A percentile compares a stretch with the other conserved stretches of the same genome.
Conservation (phyloP, 2,113 vertebrate species). For the Chaenocephalus aceratus region DNA sequence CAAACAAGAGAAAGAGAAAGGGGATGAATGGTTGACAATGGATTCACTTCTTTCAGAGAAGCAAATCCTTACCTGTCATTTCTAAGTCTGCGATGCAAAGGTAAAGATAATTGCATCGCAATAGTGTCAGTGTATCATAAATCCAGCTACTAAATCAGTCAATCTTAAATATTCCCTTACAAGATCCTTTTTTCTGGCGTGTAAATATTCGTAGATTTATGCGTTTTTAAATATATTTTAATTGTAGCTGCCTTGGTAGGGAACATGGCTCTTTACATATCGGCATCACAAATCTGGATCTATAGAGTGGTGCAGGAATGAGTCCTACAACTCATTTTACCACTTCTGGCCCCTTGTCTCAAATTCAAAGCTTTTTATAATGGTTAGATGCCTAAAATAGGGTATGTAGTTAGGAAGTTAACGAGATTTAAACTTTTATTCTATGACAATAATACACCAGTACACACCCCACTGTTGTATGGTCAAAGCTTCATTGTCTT, state of each 20-base stretch:
- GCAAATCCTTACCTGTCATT: slow-evolving; percentile 70
- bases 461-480: too few relatives aligned
- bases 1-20: slow-evolving; percentile 64
- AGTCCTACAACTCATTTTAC: too few relatives aligned
- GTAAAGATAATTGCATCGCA: slow-evolving; percentile 47
- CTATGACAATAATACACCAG: too few relatives aligned
- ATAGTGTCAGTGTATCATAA: slow-evolving; percentile 26
- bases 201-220: background rate
- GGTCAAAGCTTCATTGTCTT: too few relatives aligned
- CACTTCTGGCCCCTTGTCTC: too few relatives aligned
- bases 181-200: slow-evolving; percentile 11
- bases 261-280: too few relatives aligned
- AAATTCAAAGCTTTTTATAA: too few relatives aligned
- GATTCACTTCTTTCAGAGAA: slow-evolving; percentile 61
- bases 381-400: too few relatives aligned
- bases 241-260: too few relatives aligned
- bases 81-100: slow-evolving; percentile 33
- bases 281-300: background rate
- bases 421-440: too few relatives aligned
- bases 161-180: slow-evolving; percentile 33
- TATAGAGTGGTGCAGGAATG: too few relatives aligned
- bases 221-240: slow-evolving; percentile 11
- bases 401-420: too few relatives aligned
- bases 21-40: slow-evolving; percentile 64
- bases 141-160: slow-evolving; percentile 52